Evolutionary conservation across 2,888 invertebrate species (phyloP).

Genomic region (Podabrus alpinus): DNA sequence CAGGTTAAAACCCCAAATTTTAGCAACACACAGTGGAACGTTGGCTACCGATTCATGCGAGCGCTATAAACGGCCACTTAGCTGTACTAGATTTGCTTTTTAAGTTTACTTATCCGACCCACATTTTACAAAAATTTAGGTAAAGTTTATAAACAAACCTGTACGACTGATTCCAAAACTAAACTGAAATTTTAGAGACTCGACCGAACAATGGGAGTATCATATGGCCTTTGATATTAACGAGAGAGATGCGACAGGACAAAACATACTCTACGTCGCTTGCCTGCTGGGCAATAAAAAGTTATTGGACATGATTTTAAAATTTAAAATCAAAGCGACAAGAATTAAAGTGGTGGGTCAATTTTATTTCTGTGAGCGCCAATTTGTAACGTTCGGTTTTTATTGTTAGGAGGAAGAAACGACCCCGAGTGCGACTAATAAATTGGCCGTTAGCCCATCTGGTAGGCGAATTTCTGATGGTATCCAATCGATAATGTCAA

Average conservation of each 20-base stretch:
- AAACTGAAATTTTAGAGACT: slow-evolving; percentile 60
- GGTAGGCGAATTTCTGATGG: slow-evolving; percentile 82
- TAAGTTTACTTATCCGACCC: slow-evolving; percentile 78
- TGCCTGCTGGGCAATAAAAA: slow-evolving; percentile 81
- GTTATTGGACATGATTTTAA: slow-evolving; percentile 76
- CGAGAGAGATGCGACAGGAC: slow-evolving; percentile 85
- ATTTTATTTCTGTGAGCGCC: not conserved
- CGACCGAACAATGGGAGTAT: slow-evolving; percentile 79
- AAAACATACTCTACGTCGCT: slow-evolving; percentile 89
- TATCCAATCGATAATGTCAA: slow-evolving; percentile 86
- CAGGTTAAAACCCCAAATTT: slow-evolving; percentile 8
- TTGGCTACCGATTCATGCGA: slow-evolving; percentile 92
- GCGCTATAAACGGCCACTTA: slow-evolving; percentile 86
- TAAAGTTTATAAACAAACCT: slow-evolving; percentile 40
- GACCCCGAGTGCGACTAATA: slow-evolving; percentile 46
- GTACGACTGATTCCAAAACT: not conserved
- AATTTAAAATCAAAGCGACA: slow-evolving; percentile 67
- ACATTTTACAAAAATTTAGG: slow-evolving; percentile 66
- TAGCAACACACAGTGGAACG: slow-evolving; percentile 87
- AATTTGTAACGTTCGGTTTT: not conserved
- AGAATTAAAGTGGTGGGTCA: slow-evolving; percentile 48
- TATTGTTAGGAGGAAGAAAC: slow-evolving; percentile 53
- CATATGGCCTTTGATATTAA: slow-evolving; percentile 91
- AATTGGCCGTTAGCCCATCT: slow-evolving; percentile 59
- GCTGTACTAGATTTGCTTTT: slow-evolving; percentile 78